phyloP scores from a whole-genome alignment of 2,888 invertebrate genomes.

The Drosophila nr. fundita region DNA sequence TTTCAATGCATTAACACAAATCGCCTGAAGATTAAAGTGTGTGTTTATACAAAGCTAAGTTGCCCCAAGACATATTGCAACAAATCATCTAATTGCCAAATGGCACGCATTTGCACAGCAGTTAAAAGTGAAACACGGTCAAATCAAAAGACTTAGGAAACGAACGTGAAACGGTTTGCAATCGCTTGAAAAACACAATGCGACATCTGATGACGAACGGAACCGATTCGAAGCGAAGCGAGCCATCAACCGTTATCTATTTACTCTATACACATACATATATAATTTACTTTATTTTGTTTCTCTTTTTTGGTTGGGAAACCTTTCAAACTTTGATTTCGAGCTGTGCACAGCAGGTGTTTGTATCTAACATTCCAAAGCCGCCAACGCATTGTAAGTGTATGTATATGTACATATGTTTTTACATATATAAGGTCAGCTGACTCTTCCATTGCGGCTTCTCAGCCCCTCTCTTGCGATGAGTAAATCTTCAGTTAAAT shows the following conservation, averaged over 20 bases:
- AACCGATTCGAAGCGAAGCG: not conserved
- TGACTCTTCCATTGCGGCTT: conserved; percentile 49
- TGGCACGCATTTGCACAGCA: conserved; percentile 54
- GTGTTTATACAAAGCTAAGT: conserved; percentile 1
- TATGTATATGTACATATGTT: conserved; percentile 6
- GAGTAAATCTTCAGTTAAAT: conserved; percentile 26
- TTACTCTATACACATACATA: conserved; percentile 1
- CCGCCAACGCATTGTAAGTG: conserved; percentile 56
- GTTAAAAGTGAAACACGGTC: conserved; percentile 57
- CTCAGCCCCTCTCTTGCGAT: conserved; percentile 21
- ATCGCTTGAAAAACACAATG: conserved; percentile 18
- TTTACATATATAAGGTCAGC: conserved; percentile 46
- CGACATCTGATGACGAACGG: conserved; percentile 50
- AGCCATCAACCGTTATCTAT: conserved; percentile 13
- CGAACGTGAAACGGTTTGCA: conserved; percentile 60
- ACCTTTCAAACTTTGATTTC: conserved; percentile 38
- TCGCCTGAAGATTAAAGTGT: not conserved
- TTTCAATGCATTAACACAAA: conserved; percentile 24
- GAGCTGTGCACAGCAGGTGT: conserved; percentile 56
- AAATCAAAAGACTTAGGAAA: conserved; percentile 72
- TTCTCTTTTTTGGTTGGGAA: conserved; percentile 24
- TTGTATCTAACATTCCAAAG: conserved; percentile 60
- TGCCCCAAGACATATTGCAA: conserved; percentile 22
- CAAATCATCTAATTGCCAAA: conserved; percentile 41
- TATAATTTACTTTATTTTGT: conserved; percentile 10